These are phyloP conservation scores for Theristicus caerulescens DNA, from an alignment of 2,113 vertebrate species.

Conservation along the genomic window DNA sequence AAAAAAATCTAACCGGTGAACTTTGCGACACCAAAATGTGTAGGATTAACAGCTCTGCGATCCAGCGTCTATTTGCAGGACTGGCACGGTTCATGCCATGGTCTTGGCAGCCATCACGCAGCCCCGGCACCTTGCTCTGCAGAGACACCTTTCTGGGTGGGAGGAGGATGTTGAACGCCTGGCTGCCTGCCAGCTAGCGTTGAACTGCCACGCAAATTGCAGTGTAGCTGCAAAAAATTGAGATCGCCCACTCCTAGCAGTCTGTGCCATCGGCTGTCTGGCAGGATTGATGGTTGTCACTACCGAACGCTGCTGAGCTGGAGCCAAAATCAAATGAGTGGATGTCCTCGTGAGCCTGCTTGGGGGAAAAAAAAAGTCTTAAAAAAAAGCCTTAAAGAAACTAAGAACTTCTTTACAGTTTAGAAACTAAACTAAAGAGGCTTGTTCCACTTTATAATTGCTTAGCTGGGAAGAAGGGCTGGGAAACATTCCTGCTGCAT, in stretches of 20 bases:
- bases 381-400: background rate
- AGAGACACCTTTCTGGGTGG: conserved; percentile 54
- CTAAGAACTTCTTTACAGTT: conserved; percentile 34
- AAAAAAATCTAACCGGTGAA: background rate
- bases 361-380: background rate
- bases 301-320: conserved; percentile 32
- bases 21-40: background rate
- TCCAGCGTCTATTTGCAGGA: conserved; percentile 11
- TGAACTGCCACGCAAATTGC: background rate
- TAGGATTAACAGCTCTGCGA: background rate
- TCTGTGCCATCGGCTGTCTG: conserved; percentile 61
- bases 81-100: background rate
- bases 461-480: background rate
- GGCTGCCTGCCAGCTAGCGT: conserved; percentile 17
- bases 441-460: conserved; percentile 1
- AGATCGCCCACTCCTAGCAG: conserved; percentile 53
- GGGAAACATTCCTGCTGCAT: background rate
- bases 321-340: conserved; percentile 48
- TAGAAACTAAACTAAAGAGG: conserved; percentile 10
- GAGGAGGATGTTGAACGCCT: conserved; percentile 27
- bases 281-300: conserved; percentile 65
- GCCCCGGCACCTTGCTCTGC: conserved; percentile 45
- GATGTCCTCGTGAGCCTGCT: conserved; percentile 55
- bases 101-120: background rate
- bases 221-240: background rate